phyloP scores from a whole-genome alignment of 92 coral and sea anemone genomes.

The Porites rus region DNA sequence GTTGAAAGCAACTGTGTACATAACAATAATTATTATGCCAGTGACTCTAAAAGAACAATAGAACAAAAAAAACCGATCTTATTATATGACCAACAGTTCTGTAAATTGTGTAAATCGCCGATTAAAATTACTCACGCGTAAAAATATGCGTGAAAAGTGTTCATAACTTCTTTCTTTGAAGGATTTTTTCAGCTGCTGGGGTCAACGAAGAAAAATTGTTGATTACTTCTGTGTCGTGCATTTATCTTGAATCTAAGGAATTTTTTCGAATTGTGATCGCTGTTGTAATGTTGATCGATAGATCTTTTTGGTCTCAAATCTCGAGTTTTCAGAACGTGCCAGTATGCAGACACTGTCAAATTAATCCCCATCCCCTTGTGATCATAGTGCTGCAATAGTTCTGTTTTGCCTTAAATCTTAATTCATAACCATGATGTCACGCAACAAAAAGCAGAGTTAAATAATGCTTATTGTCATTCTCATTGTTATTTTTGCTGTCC shows the following conservation, averaged over 20 bases:
- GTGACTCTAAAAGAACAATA: not conserved
- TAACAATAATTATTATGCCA: not conserved
- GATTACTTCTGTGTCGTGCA: conserved; percentile 10
- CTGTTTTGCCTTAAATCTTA: too few relatives aligned
- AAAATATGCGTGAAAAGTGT: not conserved
- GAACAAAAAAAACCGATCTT: not conserved
- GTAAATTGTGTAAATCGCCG: too few relatives aligned
- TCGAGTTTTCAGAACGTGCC: too few relatives aligned
- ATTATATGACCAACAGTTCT: not conserved
- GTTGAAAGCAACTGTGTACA: conserved; percentile 33
- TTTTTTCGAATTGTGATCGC: not conserved
- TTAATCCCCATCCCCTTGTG: too few relatives aligned
- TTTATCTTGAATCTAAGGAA: not conserved
- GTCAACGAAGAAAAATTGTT: conserved; percentile 16
- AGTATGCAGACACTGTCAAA: not conserved
- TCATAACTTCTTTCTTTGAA: not conserved
- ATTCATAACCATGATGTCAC: too few relatives aligned
- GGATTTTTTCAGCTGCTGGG: not conserved
- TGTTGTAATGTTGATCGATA: conserved; percentile 1
- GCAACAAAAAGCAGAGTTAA: too few relatives aligned
- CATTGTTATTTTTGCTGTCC: too few relatives aligned
- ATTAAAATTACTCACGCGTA: not conserved
- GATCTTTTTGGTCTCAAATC: conserved; percentile 19
- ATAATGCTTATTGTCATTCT: too few relatives aligned
- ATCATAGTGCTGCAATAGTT: too few relatives aligned